These are phyloP conservation scores for Crenichthys baileyi DNA, from an alignment of 2,797 vertebrate genomes.

Conservation along the genomic window DNA sequence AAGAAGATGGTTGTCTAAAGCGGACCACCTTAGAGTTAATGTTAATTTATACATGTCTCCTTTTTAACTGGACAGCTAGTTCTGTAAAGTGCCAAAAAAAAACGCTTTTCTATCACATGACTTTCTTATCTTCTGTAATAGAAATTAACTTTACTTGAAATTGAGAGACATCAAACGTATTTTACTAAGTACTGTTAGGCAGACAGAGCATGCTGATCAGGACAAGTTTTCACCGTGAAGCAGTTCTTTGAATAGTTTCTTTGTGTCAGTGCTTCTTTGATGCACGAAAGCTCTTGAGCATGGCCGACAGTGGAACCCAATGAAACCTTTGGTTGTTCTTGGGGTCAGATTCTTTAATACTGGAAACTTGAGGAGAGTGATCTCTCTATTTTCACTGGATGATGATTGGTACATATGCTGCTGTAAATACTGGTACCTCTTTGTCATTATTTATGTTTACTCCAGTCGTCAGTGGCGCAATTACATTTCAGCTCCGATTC, in stretches of 20 bases:
- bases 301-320: slow-evolving; percentile 23
- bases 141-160: slow-evolving; percentile 12
- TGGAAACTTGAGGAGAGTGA: slow-evolving; percentile 41
- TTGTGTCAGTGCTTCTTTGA: slow-evolving; percentile 3
- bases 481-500: slow-evolving; percentile 2
- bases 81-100: slow-evolving; percentile 43
- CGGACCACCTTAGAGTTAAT: neutral
- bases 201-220: neutral
- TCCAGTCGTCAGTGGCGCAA: neutral
- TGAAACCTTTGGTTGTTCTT: slow-evolving; percentile 7
- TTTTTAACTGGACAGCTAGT: slow-evolving; percentile 18
- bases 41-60: slow-evolving; percentile 45
- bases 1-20: slow-evolving; percentile 25
- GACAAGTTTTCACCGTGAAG: neutral
- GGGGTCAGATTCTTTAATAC: slow-evolving; percentile 11
- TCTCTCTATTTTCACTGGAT: slow-evolving; percentile 37
- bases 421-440: slow-evolving; percentile 45
- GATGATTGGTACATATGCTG: slow-evolving; percentile 29
- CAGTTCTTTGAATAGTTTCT: neutral
- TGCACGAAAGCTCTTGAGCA: slow-evolving; percentile 26
- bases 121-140: slow-evolving; percentile 10
- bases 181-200: neutral
- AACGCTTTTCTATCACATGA: neutral
- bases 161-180: neutral
- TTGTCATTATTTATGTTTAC: slow-evolving; percentile 23